These are phyloP conservation scores for Ctenoplectra terminalis DNA, from an alignment of 1,140 invertebrate species.

Conservation along the genomic window DNA sequence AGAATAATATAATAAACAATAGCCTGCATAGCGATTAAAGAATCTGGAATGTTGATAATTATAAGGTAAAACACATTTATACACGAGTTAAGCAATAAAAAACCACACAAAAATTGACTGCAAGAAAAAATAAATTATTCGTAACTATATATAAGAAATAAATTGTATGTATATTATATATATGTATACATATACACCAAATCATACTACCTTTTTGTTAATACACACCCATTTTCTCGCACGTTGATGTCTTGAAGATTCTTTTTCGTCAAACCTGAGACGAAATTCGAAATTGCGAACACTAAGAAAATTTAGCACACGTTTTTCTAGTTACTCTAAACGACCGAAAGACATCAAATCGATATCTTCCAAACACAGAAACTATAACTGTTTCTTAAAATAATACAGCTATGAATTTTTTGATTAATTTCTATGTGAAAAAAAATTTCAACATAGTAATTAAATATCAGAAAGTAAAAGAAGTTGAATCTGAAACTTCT, in stretches of 20 bases:
- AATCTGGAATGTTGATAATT: background rate
- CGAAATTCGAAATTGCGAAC: background rate
- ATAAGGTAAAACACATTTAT: background rate
- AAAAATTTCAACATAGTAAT: background rate
- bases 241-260: background rate
- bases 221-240: background rate
- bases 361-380: background rate
- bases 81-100: background rate
- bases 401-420: too few species aligned
- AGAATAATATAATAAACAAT: background rate
- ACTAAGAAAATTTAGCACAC: slow-evolving; percentile 2
- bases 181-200: too few species aligned
- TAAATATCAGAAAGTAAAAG: background rate
- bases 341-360: slow-evolving; percentile 22
- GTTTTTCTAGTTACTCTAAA: background rate
- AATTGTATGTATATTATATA: too few species aligned
- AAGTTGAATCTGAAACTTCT: background rate
- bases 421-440: too few species aligned
- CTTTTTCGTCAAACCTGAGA: background rate
- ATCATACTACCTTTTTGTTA: background rate
- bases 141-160: background rate
- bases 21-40: too few species aligned
- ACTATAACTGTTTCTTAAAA: background rate
- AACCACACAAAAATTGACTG: background rate
- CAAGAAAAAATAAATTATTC: background rate